phyloP scores from a whole-genome alignment of 2,888 invertebrate species.

The Tubulanus polymorphus region DNA sequence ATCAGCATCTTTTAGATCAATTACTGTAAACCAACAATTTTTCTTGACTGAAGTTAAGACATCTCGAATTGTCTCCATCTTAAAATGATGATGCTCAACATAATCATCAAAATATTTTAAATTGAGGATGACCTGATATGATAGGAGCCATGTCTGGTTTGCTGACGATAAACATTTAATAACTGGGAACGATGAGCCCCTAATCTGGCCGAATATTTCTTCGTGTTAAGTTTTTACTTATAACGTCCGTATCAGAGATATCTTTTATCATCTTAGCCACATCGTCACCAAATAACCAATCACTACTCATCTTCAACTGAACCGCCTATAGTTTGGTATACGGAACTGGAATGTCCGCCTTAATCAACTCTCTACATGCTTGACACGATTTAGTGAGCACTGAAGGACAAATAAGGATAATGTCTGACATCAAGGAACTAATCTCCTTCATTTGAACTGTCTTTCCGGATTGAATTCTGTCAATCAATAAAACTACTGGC shows the following conservation, averaged over 20 bases:
- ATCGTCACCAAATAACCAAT: neutral
- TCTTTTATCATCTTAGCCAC: neutral
- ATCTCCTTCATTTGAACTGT: neutral
- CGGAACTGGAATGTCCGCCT: neutral
- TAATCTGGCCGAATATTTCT: neutral
- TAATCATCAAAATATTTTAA: neutral
- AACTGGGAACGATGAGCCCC: neutral
- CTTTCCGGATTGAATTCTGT: neutral
- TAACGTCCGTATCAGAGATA: neutral
- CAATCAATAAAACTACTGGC: neutral
- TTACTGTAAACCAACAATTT: constrained; percentile 11
- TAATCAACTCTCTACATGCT: neutral
- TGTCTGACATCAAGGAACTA: neutral
- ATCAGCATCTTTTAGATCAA: constrained; percentile 15
- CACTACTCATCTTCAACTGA: neutral
- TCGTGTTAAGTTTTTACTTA: neutral
- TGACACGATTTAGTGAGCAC: neutral
- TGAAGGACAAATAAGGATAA: neutral
- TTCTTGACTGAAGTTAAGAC: constrained; percentile 16
- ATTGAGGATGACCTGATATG: neutral
- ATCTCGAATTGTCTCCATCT: neutral
- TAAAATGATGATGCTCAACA: neutral
- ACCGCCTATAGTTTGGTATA: neutral
- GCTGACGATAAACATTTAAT: neutral
- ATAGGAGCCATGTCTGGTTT: neutral